phyloP scores from a whole-genome alignment of 1,140 invertebrate species.

The Venustaconcha ellipsiformis region DNA sequence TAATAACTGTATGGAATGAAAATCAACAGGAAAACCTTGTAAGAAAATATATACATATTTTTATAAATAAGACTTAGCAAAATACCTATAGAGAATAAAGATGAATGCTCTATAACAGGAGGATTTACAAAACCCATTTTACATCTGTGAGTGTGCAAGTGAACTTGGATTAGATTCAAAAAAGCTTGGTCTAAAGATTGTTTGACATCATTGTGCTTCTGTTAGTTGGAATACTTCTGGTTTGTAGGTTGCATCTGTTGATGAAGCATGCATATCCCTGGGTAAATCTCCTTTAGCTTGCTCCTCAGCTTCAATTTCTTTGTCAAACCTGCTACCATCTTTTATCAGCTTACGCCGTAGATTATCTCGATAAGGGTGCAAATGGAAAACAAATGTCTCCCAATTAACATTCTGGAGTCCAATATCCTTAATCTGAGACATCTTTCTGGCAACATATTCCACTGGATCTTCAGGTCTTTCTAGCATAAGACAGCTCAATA shows the following conservation, averaged over 20 bases:
- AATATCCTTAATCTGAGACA: slow-evolving; percentile 55
- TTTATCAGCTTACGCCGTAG: slow-evolving; percentile 44
- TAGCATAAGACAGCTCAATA: slow-evolving; percentile 62
- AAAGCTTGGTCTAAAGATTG: too few relatives aligned
- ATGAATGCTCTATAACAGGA: too few relatives aligned
- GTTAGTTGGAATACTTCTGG: slow-evolving; percentile 58
- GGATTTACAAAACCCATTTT: too few relatives aligned
- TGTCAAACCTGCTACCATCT: slow-evolving; percentile 63
- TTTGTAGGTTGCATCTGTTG: slow-evolving; percentile 42
- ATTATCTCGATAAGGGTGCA: slow-evolving; percentile 63
- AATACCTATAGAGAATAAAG: too few relatives aligned
- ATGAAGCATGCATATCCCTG: slow-evolving; percentile 24
- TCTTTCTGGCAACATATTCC: slow-evolving; percentile 58
- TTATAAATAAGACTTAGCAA: too few relatives aligned
- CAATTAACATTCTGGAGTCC: slow-evolving; percentile 65
- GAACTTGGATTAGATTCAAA: too few relatives aligned
- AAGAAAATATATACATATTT: too few relatives aligned
- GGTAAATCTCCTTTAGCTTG: slow-evolving; percentile 24
- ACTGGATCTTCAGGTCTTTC: slow-evolving; percentile 65
- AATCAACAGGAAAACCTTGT: too few relatives aligned
- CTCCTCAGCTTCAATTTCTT: slow-evolving; percentile 50
- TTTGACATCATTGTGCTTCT: slow-evolving; percentile 35
- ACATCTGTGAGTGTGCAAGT: too few relatives aligned
- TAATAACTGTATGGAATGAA: too few relatives aligned
- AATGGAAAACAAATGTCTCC: slow-evolving; percentile 63